These are phyloP conservation scores for Plagodis dolabraria DNA, from an alignment of 2,888 invertebrate species.

Conservation along the genomic window DNA sequence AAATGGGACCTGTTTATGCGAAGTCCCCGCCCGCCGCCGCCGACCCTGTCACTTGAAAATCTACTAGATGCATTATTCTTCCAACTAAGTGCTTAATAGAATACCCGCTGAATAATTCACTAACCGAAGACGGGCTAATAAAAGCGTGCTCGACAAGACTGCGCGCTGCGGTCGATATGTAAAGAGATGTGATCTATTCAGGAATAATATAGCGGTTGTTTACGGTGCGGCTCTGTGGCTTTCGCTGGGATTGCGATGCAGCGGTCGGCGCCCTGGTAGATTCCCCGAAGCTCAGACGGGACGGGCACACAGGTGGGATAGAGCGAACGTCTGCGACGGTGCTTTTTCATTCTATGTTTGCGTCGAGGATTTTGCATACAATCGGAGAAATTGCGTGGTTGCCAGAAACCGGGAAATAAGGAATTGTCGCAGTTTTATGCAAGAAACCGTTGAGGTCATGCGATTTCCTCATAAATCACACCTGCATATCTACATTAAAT, in stretches of 20 bases:
- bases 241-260: constrained; percentile 50
- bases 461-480: constrained; percentile 45
- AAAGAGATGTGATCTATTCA: constrained; percentile 74
- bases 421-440: constrained; percentile 70
- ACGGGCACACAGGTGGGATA: constrained; percentile 64
- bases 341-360: constrained; percentile 82
- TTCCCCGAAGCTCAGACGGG: constrained; percentile 60
- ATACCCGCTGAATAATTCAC: constrained; percentile 77
- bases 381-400: constrained; percentile 80
- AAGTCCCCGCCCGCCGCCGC: constrained; percentile 47
- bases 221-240: constrained; percentile 51
- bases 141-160: constrained; percentile 73
- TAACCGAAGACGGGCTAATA: constrained; percentile 68
- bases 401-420: constrained; percentile 65
- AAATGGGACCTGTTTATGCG: constrained; percentile 61
- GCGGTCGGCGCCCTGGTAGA: constrained; percentile 45
- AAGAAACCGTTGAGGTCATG: constrained; percentile 56
- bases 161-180: constrained; percentile 65
- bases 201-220: constrained; percentile 74
- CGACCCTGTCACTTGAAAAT: constrained; percentile 64
- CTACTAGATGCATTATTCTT: constrained; percentile 74
- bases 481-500: constrained; percentile 28
- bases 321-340: constrained; percentile 70
- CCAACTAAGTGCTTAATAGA: constrained; percentile 74
- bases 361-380: constrained; percentile 79